These are phyloP conservation scores for Pachyramphus minor DNA, from an alignment of 2,113 vertebrate species.

Conservation along the genomic window DNA sequence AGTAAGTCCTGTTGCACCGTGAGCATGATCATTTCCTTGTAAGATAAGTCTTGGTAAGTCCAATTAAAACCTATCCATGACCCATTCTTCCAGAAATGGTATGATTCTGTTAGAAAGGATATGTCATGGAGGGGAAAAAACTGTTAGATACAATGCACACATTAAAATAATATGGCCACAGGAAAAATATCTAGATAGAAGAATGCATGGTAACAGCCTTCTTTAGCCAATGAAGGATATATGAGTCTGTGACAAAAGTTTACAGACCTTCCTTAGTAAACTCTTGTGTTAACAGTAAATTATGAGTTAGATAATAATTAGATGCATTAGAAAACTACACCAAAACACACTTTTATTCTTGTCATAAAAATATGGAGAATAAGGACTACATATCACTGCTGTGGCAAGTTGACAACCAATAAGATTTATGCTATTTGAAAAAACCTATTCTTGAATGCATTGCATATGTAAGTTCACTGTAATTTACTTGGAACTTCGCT, in stretches of 20 bases:
- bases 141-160: slow-evolving; percentile 33
- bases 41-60: slow-evolving; percentile 16
- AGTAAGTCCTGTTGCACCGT: neutral
- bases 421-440: slow-evolving; percentile 60
- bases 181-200: slow-evolving; percentile 32
- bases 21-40: neutral
- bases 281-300: slow-evolving; percentile 7
- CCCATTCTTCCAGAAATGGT: slow-evolving; percentile 22
- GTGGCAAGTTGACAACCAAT: slow-evolving; percentile 35
- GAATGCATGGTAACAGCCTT: slow-evolving; percentile 20
- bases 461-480: slow-evolving; percentile 35
- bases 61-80: slow-evolving; percentile 24
- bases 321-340: slow-evolving; percentile 34
- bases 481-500: slow-evolving; percentile 59
- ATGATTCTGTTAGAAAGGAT: slow-evolving; percentile 54
- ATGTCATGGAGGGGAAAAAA: slow-evolving; percentile 6
- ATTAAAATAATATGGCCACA: slow-evolving; percentile 49
- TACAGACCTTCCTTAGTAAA: slow-evolving; percentile 6
- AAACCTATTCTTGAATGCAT: slow-evolving; percentile 45
- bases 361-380: slow-evolving; percentile 54
- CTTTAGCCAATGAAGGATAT: neutral
- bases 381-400: slow-evolving; percentile 21
- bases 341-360: slow-evolving; percentile 47
- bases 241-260: neutral
- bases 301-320: slow-evolving; percentile 24